phyloP scores from a whole-genome alignment of 2,888 invertebrate genomes.

The Thereva unica region DNA sequence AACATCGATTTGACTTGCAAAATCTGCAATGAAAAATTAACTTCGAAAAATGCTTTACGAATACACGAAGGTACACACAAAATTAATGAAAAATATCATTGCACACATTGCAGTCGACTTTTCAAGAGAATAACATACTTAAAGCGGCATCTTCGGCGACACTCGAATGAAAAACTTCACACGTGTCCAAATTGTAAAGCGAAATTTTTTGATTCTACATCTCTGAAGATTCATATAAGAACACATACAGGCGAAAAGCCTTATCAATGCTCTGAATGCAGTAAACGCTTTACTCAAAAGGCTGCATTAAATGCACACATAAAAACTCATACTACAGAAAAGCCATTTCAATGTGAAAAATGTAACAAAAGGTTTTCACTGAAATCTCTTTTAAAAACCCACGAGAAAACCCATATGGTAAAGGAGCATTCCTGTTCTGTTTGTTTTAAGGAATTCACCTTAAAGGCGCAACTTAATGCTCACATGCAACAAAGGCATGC shows the following conservation, averaged over 20 bases:
- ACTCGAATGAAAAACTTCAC: slow-evolving; percentile 10
- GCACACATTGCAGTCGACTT: slow-evolving; percentile 40
- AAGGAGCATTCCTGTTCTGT: slow-evolving; percentile 34
- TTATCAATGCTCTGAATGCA: slow-evolving; percentile 19
- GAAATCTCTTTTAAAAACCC: slow-evolving; percentile 22
- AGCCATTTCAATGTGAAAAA: slow-evolving; percentile 26
- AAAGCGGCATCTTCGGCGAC: slow-evolving; percentile 34
- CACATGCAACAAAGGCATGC: slow-evolving; percentile 29
- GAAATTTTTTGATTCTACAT: slow-evolving; percentile 14
- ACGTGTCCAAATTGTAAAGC: slow-evolving; percentile 19
- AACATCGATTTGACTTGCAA: not conserved
- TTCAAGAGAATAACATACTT: slow-evolving; percentile 24
- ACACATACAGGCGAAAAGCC: slow-evolving; percentile 29
- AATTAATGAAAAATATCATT: slow-evolving; percentile 39
- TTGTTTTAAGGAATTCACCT: slow-evolving; percentile 32
- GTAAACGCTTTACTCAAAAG: slow-evolving; percentile 26
- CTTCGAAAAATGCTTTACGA: slow-evolving; percentile 41
- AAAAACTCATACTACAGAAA: slow-evolving; percentile 26
- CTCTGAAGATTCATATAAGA: slow-evolving; percentile 7
- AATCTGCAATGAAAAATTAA: not conserved
- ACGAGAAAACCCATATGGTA: slow-evolving; percentile 33
- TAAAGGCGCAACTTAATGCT: slow-evolving; percentile 20
- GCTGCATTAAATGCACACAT: slow-evolving; percentile 27
- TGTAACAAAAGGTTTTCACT: slow-evolving; percentile 34
- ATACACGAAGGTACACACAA: slow-evolving; percentile 51